Evolutionary conservation across 64 coral and sea anemone species (phyloP).

Genomic region (Anthopleura sola): DNA sequence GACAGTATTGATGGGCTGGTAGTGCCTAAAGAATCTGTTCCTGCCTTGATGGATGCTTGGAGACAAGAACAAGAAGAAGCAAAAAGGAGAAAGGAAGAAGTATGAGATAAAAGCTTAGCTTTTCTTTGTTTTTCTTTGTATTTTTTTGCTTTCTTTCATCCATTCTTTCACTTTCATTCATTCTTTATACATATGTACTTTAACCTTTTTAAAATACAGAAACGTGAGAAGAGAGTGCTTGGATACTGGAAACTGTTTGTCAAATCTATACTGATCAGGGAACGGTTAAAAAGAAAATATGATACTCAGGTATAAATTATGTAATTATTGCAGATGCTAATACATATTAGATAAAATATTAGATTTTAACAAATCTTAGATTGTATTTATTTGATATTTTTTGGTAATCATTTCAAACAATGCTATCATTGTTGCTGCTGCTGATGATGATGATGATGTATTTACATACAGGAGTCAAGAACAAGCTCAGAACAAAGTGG

Average conservation of each 20-base stretch:
- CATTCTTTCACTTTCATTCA: not conserved
- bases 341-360: too few species aligned
- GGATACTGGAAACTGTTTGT: conserved; percentile 85
- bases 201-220: conserved; percentile 39
- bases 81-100: conserved; percentile 59
- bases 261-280: conserved; percentile 76
- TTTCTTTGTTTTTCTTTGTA: not conserved
- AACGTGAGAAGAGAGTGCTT: conserved; percentile 89
- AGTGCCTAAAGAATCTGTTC: conserved; percentile 77
- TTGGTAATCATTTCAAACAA: too few species aligned
- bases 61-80: conserved; percentile 76
- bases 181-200: not conserved
- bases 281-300: conserved; percentile 89
- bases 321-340: not conserved
- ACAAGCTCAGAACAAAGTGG: conserved; percentile 6
- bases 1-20: conserved; percentile 90
- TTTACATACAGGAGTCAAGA: conserved; percentile 22
- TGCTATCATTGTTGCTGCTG: not conserved
- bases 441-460: not conserved
- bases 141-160: not conserved
- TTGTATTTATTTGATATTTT: too few species aligned
- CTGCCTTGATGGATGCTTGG: conserved; percentile 73
- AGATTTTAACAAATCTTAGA: too few species aligned
- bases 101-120: conserved; percentile 25
- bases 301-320: conserved; percentile 48